Base-by-base conservation (phyloP, 2,888 invertebrate species). In the Synanthedon tipuliformis region DNA sequence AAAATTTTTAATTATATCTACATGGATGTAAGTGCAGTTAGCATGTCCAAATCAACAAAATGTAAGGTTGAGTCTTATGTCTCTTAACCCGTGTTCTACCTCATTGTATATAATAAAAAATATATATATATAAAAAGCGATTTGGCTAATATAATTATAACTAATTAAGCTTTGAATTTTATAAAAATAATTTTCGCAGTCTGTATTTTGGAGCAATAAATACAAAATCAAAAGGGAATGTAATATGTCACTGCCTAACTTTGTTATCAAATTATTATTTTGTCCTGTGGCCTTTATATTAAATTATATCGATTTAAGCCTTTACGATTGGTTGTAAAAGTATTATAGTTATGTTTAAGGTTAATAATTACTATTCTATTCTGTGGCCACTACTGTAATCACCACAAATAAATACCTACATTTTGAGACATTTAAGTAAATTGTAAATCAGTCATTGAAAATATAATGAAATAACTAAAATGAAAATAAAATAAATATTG, bases 101-200 rank as follows among this genome's bases (percentile, higher is more conserved):
- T 87, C 86, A 85, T 81, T 87, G 84, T 86, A 85, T 69, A 83
- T 85, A 83, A 34, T 66, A 64, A 59, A 55, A 68, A 68, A 61
- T 62, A 65, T 70, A 48, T 2, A 48, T 71, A 58, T 23, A 23
- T 23, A 4, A 5, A 23, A 23, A 34, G 34, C 64, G 71, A 78
- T 81, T 85, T 79, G 80, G 79, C 81, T 83, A 80, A 77, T 79
- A 62, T 81, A 4, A 82, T 45, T 45, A 80, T 76, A 70, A 70
- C 73, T 65, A 68, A 68, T 65, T 74, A 75, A 73, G 73, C 69
- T 63, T 66, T 73, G 72, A 64, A 62, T 69, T 72, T 69, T 71
- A 68, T 62, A 65, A 57, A 66, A 68, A 64, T 68, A 70, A 56
- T 68, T 74, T 74, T 69, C 63, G 64, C 7, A 68, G 63, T 62